Evolutionary conservation across 2,888 invertebrate genomes (phyloP).

Genomic region (Drosophila helvetica): DNA sequence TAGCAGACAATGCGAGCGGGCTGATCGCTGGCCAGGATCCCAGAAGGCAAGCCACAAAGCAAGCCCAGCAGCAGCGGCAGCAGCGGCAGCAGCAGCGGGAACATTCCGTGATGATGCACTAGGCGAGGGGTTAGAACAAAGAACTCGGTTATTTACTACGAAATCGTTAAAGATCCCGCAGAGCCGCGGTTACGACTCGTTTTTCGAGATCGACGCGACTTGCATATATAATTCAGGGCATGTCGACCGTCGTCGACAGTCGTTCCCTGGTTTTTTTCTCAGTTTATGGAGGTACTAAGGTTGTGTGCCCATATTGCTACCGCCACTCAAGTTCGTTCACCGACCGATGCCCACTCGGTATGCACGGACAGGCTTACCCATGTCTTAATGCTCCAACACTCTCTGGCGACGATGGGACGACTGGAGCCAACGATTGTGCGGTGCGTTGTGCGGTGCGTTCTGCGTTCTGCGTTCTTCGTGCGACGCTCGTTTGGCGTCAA

Average conservation of each 20-base stretch:
- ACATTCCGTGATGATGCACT: conserved; percentile 46
- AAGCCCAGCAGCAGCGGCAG: conserved; percentile 65
- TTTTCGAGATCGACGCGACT: conserved; percentile 50
- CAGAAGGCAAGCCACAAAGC: conserved; percentile 33
- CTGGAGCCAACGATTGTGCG: conserved; percentile 17
- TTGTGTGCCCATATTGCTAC: conserved; percentile 66
- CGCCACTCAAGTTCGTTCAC: conserved; percentile 67
- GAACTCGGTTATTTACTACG: conserved; percentile 2
- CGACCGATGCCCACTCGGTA: conserved; percentile 58
- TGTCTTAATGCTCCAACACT: conserved; percentile 49
- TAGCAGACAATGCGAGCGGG: conserved; percentile 85
- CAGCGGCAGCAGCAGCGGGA: conserved; percentile 58
- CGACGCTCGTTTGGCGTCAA: conserved; percentile 70
- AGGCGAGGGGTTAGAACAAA: not conserved
- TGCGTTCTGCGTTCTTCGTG: conserved; percentile 30
- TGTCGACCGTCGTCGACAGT: conserved; percentile 31
- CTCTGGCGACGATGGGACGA: conserved; percentile 2
- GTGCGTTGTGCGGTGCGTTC: not conserved
- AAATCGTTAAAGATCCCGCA: conserved; percentile 11
- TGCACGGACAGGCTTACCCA: conserved; percentile 72
- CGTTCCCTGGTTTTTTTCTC: conserved; percentile 14
- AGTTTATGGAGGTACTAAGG: conserved; percentile 65
- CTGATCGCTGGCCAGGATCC: conserved; percentile 61
- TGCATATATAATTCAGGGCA: conserved; percentile 50
- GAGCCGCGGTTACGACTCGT: conserved; percentile 47